Conservation (phyloP, 2,113 vertebrate genomes). For the Microcebus tavaratra region DNA sequence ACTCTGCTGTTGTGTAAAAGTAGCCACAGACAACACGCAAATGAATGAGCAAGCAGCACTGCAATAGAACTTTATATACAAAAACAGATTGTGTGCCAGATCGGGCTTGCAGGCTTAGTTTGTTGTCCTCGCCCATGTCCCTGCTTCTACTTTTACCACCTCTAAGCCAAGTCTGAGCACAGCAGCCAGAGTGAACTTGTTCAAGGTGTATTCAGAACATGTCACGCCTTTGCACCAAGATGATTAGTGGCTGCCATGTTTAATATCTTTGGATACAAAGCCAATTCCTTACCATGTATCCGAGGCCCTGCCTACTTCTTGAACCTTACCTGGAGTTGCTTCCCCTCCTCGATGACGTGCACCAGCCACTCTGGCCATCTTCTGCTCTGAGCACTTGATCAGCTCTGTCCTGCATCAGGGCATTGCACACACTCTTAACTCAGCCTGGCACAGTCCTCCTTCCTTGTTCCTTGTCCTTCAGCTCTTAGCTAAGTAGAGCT, state of each 20-base stretch:
- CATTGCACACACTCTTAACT: fast-evolving
- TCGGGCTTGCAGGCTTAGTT: background rate
- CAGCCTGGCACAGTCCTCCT: background rate
- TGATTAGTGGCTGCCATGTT: background rate
- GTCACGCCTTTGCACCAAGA: background rate
- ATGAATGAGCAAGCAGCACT: fast-evolving
- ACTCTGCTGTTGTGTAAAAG: background rate
- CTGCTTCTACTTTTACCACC: background rate
- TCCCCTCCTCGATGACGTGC: background rate
- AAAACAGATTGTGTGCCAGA: fast-evolving
- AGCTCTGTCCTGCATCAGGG: background rate
- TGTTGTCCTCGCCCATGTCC: no score
- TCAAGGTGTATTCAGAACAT: background rate
- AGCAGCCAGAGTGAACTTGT: background rate
- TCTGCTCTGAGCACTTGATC: background rate
- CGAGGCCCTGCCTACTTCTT: background rate
- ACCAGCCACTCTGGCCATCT: background rate
- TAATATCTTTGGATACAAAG: background rate
- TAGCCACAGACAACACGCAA: fast-evolving
- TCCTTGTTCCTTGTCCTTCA: background rate
- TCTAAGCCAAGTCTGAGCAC: background rate
- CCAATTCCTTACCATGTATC: background rate
- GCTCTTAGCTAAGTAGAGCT: background rate
- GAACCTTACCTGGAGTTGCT: background rate
- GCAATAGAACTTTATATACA: background rate